Evolutionary conservation across 2,888 invertebrate species (phyloP).

Genomic region (Synanthedon tipuliformis): DNA sequence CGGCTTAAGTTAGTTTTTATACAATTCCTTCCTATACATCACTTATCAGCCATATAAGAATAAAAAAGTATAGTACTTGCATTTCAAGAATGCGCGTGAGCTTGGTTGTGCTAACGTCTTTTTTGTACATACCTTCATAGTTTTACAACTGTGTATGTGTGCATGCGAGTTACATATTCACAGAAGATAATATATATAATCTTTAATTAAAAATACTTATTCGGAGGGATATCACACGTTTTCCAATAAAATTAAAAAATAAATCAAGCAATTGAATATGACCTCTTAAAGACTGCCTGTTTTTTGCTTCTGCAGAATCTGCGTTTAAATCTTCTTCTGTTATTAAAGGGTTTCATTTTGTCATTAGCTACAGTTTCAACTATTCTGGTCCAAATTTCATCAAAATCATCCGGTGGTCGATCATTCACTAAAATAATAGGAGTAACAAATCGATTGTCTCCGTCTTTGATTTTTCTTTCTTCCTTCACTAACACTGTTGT

Average conservation of each 20-base stretch:
- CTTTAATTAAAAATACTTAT: too few relatives aligned
- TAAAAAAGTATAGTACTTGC: too few relatives aligned
- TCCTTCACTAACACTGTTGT: slow-evolving; percentile 27
- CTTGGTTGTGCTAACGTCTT: too few relatives aligned
- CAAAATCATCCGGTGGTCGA: slow-evolving; percentile 50
- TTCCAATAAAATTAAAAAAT: neutral
- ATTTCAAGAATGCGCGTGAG: too few relatives aligned
- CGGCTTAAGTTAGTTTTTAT: too few relatives aligned
- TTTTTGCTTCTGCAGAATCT: slow-evolving; percentile 48
- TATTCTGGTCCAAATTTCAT: slow-evolving; percentile 44
- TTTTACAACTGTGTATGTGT: too few relatives aligned
- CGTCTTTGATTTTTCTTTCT: slow-evolving; percentile 16
- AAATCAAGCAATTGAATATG: slow-evolving; percentile 46
- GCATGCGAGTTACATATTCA: too few relatives aligned
- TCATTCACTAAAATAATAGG: slow-evolving; percentile 59
- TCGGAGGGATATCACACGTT: neutral
- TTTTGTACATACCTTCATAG: too few relatives aligned
- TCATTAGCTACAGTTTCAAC: slow-evolving; percentile 38
- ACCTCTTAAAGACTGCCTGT: slow-evolving; percentile 50
- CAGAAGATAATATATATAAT: too few relatives aligned
- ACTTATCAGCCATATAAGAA: too few relatives aligned
- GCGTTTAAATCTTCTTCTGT: slow-evolving; percentile 41
- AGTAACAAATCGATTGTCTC: slow-evolving; percentile 25
- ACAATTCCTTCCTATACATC: too few relatives aligned
- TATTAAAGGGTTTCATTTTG: slow-evolving; percentile 38